Percentiles rank a stretch among this genome's conserved stretches.
Conservation (phyloP, 1,140 invertebrate species). For the fruit fly (Drosophila melanogaster) region DNA sequence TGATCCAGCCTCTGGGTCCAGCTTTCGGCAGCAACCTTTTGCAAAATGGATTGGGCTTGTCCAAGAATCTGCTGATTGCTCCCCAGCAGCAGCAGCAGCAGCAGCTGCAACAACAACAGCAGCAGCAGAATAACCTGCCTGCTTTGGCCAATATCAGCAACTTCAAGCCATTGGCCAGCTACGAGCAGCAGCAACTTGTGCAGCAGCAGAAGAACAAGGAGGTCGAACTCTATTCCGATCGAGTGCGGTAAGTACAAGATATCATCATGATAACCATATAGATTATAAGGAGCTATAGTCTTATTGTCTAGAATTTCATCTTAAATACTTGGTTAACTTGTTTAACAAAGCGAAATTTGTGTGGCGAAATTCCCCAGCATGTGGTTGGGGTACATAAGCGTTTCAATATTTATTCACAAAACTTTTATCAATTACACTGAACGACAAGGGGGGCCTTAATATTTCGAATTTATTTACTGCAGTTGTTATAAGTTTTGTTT, state of each 20-base stretch:
- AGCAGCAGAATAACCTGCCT: constrained; percentile 37
- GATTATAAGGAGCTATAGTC: neutral
- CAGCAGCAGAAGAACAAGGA: constrained; percentile 86
- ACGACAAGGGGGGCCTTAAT: constrained; percentile 4
- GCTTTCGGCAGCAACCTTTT: constrained; percentile 32
- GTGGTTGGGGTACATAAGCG: constrained; percentile 49
- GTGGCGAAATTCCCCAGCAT: constrained; percentile 65
- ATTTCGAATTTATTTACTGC: too few relatives aligned
- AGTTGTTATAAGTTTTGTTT: neutral
- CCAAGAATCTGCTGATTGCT: constrained; percentile 53
- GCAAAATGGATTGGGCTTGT: constrained; percentile 53
- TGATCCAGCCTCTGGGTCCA: constrained; percentile 34
- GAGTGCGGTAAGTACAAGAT: constrained; percentile 88
- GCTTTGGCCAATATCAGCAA: constrained; percentile 71
- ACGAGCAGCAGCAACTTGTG: constrained; percentile 85
- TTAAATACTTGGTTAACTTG: neutral
- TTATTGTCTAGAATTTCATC: neutral
- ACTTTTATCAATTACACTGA: constrained; percentile 57
- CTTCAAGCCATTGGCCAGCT: constrained; percentile 85
- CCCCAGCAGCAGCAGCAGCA: constrained; percentile 18
- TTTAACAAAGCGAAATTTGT: neutral
- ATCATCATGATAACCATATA: too few relatives aligned
- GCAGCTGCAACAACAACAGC: constrained; percentile 8
- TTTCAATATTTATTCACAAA: constrained; percentile 54
- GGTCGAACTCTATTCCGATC: constrained; percentile 92